Evolutionary conservation across 2,888 invertebrate genomes (phyloP).

Genomic region (Girardia tigrina): DNA sequence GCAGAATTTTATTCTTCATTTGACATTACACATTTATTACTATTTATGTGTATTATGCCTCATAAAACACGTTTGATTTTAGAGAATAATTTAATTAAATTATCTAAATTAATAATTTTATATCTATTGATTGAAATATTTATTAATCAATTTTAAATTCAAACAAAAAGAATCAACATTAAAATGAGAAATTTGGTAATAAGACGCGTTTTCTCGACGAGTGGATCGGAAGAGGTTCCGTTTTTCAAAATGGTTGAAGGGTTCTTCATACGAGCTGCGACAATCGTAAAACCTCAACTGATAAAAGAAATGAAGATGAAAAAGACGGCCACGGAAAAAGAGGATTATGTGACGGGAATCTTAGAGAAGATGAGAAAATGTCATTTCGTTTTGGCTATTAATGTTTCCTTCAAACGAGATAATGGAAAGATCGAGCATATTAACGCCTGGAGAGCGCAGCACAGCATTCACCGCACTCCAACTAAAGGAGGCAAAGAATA

Average conservation of each 20-base stretch:
- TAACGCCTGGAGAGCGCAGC: conserved; percentile 88
- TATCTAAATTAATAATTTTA: no score
- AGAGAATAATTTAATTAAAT: no score
- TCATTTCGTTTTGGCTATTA: conserved; percentile 71
- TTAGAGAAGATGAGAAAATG: conserved; percentile 88
- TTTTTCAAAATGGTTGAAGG: conserved; percentile 84
- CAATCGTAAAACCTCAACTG: conserved; percentile 66
- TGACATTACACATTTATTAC: no score
- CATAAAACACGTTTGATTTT: no score
- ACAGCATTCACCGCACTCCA: conserved; percentile 84
- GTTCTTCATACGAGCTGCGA: conserved; percentile 89
- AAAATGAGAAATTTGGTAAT: no score
- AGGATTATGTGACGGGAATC: conserved; percentile 81
- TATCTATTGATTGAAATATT: no score
- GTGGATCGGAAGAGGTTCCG: conserved; percentile 34
- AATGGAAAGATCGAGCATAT: conserved; percentile 91
- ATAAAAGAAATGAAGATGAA: conserved; percentile 67
- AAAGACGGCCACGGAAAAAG: conserved; percentile 64
- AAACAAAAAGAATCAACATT: no score
- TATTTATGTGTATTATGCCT: no score
- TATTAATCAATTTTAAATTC: no score
- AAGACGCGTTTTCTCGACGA: not conserved
- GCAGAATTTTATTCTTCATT: no score
- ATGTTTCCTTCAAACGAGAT: conserved; percentile 85
- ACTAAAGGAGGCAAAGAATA: conserved; percentile 70